Evolutionary conservation across 1,140 invertebrate genomes (phyloP).

Genomic region (Rhopalosiphum maidis): DNA sequence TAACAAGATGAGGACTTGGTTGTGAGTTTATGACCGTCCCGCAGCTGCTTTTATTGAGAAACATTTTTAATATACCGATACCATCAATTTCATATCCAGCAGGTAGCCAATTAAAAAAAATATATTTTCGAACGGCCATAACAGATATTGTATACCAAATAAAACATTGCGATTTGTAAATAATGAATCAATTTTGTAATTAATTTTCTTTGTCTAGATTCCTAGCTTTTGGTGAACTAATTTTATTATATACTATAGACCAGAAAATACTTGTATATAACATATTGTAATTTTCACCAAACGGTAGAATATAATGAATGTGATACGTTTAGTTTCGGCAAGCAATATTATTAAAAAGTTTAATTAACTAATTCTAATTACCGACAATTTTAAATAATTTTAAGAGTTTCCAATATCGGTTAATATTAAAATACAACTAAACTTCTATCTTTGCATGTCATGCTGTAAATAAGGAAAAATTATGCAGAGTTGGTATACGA

Average conservation of each 20-base stretch:
- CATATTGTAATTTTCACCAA: neutral
- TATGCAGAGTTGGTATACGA: too few relatives aligned
- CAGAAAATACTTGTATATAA: neutral
- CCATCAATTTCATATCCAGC: neutral
- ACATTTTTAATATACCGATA: neutral
- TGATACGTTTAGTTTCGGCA: neutral
- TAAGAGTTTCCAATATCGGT: too few relatives aligned
- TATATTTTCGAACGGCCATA: neutral
- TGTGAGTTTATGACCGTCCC: neutral
- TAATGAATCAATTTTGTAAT: neutral
- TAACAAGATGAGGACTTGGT: neutral
- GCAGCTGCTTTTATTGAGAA: accelerated
- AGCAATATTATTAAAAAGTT: too few relatives aligned
- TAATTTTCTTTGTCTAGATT: neutral
- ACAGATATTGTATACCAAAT: neutral
- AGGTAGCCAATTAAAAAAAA: neutral
- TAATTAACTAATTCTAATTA: too few relatives aligned
- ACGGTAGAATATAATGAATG: neutral
- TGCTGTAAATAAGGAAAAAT: too few relatives aligned
- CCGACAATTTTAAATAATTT: too few relatives aligned
- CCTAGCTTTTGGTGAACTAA: neutral
- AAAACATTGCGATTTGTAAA: neutral
- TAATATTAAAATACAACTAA: too few relatives aligned
- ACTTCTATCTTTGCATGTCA: too few relatives aligned
- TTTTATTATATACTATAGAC: neutral